Evolutionary conservation across 2,888 invertebrate species (phyloP), one percentile per base, ranked within the genome.

Genomic region (Xestia ashworthii): DNA sequence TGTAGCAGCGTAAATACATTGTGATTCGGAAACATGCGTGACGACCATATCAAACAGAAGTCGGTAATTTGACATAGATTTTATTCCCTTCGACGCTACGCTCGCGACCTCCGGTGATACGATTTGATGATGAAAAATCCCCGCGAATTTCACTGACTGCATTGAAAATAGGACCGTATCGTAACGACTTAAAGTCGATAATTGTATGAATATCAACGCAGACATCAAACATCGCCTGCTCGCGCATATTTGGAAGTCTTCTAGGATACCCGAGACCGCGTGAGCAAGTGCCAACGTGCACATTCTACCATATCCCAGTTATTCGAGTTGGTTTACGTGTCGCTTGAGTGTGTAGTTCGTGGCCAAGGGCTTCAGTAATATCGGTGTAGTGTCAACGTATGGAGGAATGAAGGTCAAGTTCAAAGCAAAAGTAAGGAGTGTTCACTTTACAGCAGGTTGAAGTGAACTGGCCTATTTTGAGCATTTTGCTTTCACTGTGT

Each of bases 361-460:
- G 65, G 65, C n/a, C 44, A 16, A 44, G 65, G 14, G 16, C 0
- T 44, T 46, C 14, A 5, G 44, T 74, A 38, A 68, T 62, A 66
- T 80, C 32, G 32, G 32, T 32, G 32, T 32, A 32, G 32, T 65
- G 68, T 14, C 19, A 16, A 64, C 1, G 38, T 68, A 16, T 58
- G 50, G 25, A 50, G 41, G 44, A 71, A 84, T 79, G 46, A 32
- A 9, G 81, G 76, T 85, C 81, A 81, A 81, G 82, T 85, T 85
- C 55, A 58, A 32, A 22, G 48, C 67, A 62, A 25, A 72, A 44
- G 84, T 66, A 81, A 50, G n/a, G 44, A 77, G 46, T 46, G 65
- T 38, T 4, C 44, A 44, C 65, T 65, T 44, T 65, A 65, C 46
- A 25, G 22, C 76, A 76, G 53, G 78, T 55, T 78, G 46, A 8